phyloP scores from a whole-genome alignment of 2,113 vertebrate species.

The Oryzias javanicus region DNA sequence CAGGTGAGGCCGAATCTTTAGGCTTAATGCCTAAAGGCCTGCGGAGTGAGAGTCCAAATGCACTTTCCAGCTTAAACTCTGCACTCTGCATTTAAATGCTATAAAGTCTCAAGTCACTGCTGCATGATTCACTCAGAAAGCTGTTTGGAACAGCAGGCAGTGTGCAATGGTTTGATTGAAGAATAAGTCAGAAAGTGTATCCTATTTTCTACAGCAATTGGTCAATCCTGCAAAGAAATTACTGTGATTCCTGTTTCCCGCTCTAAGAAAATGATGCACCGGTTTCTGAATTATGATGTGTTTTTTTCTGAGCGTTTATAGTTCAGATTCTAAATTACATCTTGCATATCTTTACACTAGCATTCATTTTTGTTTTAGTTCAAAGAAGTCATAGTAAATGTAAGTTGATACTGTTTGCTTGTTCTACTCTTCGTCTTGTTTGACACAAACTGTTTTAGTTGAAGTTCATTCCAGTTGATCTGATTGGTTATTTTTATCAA shows the following conservation, averaged over 20 bases:
- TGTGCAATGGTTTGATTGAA: conserved; percentile 4
- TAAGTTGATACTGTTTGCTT: no score
- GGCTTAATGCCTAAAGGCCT: conserved; percentile 42
- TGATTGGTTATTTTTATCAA: no score
- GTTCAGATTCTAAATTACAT: no score
- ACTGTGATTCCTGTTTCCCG: background rate
- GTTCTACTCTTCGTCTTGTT: no score
- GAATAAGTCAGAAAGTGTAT: conserved; percentile 1
- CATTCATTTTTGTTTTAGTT: no score
- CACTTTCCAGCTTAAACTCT: conserved; percentile 51
- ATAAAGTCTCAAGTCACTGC: conserved; percentile 35
- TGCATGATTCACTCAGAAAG: conserved; percentile 50
- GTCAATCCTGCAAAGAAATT: background rate
- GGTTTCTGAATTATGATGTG: no score
- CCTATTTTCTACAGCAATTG: conserved; percentile 7
- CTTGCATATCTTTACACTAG: no score
- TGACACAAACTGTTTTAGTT: no score
- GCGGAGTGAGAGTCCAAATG: conserved; percentile 42
- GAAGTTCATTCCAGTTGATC: no score
- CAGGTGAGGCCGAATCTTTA: conserved; percentile 50
- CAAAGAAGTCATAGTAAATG: no score
- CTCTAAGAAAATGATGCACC: background rate
- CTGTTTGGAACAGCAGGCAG: conserved; percentile 31
- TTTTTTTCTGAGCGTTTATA: no score
- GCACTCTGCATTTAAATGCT: conserved; percentile 47